Evolutionary conservation across 2,113 vertebrate species (phyloP).

Genomic region (Centropristis striata): DNA sequence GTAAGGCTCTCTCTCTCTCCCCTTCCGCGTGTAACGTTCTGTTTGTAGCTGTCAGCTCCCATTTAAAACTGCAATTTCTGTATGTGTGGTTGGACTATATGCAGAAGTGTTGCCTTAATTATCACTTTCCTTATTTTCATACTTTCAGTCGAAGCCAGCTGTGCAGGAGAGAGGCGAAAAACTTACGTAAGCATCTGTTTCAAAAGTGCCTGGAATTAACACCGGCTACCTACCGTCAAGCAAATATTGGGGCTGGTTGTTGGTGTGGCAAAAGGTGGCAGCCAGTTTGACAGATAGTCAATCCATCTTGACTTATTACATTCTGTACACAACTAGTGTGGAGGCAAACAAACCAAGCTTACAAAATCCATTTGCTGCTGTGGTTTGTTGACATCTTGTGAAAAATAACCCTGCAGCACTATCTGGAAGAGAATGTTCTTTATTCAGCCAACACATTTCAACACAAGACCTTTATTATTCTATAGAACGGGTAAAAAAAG

Average conservation of each 20-base stretch:
- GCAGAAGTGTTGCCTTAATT: slow-evolving; percentile 17
- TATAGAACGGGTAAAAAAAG: neutral
- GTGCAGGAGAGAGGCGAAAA: neutral
- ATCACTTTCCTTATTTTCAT: slow-evolving; percentile 15
- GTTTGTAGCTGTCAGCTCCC: slow-evolving; percentile 36
- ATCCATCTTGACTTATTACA: slow-evolving; percentile 60
- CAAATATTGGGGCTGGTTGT: slow-evolving; percentile 1
- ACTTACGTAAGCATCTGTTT: neutral
- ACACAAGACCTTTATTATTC: slow-evolving; percentile 27
- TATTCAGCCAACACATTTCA: slow-evolving; percentile 30
- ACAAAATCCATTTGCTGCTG: slow-evolving; percentile 63
- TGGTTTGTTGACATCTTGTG: slow-evolving; percentile 64
- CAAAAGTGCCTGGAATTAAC: slow-evolving; percentile 10
- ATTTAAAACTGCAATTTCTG: slow-evolving; percentile 13
- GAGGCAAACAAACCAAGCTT: slow-evolving; percentile 59
- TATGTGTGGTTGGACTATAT: neutral
- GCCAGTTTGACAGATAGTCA: slow-evolving; percentile 51
- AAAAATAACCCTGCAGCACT: slow-evolving; percentile 58
- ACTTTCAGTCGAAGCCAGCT: neutral
- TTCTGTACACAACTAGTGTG: slow-evolving; percentile 51
- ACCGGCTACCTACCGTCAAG: neutral
- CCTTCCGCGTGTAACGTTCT: slow-evolving; percentile 4
- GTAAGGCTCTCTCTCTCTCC: neutral
- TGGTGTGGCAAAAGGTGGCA: slow-evolving; percentile 20
- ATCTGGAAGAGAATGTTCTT: slow-evolving; percentile 37